Evolutionary conservation across 2,797 vertebrate genomes (phyloP).

Genomic region (Champsocephalus gunnari): DNA sequence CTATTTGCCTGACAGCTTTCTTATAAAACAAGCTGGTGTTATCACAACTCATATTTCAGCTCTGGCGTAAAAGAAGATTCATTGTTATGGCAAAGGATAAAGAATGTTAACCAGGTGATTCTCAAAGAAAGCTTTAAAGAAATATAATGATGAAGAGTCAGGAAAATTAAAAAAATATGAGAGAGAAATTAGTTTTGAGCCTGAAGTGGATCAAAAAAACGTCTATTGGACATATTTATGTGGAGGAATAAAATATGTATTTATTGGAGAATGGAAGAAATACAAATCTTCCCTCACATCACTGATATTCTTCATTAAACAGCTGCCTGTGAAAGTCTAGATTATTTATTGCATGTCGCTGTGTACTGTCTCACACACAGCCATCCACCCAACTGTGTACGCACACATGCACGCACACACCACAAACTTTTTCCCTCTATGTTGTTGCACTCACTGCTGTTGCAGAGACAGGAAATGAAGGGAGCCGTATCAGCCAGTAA

Average conservation of each 20-base stretch:
- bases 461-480: constrained; percentile 79
- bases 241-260: constrained; percentile 14
- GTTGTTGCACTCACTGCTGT: constrained; percentile 44
- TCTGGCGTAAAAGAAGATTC: constrained; percentile 3
- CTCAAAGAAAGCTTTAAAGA: background rate
- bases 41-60: constrained; percentile 52
- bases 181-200: background rate
- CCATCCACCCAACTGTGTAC: constrained; percentile 18
- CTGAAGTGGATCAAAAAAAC: background rate
- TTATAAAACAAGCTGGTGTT: constrained; percentile 54
- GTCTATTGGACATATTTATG: constrained; percentile 11
- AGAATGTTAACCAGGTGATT: background rate
- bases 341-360: constrained; percentile 63
- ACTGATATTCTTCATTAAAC: constrained; percentile 41
- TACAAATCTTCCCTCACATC: constrained; percentile 31
- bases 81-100: constrained; percentile 19
- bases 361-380: constrained; percentile 35
- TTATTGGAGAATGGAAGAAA: constrained; percentile 14
- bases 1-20: constrained; percentile 48
- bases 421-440: constrained; percentile 3
- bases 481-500: constrained; percentile 71
- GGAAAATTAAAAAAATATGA: background rate
- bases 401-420: constrained; percentile 8
- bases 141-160: background rate
- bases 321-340: constrained; percentile 24